These are phyloP conservation scores for Eulemur coronatus DNA, from an alignment of 2,797 vertebrate species.

Conservation along the genomic window DNA sequence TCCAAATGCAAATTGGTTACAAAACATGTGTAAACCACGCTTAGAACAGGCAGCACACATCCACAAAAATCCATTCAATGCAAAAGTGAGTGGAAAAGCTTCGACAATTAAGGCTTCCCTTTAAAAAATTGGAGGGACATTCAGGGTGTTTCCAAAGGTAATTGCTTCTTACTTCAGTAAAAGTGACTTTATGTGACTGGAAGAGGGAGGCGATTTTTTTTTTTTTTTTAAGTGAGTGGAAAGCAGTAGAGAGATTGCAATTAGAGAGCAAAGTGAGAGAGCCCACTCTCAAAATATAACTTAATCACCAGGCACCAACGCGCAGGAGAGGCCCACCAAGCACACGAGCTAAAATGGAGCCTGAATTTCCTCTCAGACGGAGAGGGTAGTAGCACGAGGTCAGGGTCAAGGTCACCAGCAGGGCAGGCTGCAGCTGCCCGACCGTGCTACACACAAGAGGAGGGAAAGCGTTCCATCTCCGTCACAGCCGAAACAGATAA, in stretches of 20 bases:
- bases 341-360: conserved; percentile 87
- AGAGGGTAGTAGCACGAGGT: conserved; percentile 84
- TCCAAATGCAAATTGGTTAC: conserved; percentile 44
- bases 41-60: conserved; percentile 41
- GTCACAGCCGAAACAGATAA: conserved; percentile 66
- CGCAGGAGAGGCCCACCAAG: conserved; percentile 75
- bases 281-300: conserved; percentile 64
- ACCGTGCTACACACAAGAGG: conserved; percentile 13
- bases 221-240: conserved; percentile 21
- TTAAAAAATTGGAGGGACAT: background rate
- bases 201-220: conserved; percentile 53
- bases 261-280: conserved; percentile 42
- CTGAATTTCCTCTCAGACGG: conserved; percentile 84
- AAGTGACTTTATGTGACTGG: conserved; percentile 67
- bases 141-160: conserved; percentile 57
- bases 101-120: conserved; percentile 60
- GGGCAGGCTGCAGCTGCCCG: conserved; percentile 81
- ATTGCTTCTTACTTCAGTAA: conserved; percentile 68
- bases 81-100: conserved; percentile 63
- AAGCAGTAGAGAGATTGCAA: conserved; percentile 51
- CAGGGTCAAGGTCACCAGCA: conserved; percentile 88
- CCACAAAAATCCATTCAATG: conserved; percentile 50
- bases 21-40: conserved; percentile 62
- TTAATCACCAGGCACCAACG: conserved; percentile 49
- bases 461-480: conserved; percentile 60